phyloP scores from a whole-genome alignment of 2,113 vertebrate species.

The Indri indri region DNA sequence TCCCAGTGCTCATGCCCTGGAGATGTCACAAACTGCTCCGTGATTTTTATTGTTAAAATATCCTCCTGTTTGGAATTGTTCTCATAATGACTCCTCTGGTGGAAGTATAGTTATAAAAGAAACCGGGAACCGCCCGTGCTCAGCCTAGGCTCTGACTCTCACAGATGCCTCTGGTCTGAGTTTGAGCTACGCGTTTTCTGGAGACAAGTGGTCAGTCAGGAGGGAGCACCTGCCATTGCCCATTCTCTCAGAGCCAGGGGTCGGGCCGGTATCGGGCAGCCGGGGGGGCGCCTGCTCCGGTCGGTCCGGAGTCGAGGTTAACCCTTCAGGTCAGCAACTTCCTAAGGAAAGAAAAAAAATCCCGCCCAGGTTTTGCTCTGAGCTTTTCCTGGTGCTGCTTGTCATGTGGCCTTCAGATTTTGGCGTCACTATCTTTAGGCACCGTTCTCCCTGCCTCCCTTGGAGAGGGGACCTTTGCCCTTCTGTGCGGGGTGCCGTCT shows the following conservation, averaged over 20 bases:
- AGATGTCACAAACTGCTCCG: not conserved
- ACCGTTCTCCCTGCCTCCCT: too few species aligned
- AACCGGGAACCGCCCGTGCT: not conserved
- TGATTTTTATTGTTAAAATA: not conserved
- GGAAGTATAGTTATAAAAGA: not conserved
- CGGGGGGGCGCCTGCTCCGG: not conserved
- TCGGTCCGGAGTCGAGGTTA: not conserved
- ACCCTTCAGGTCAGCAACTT: not conserved
- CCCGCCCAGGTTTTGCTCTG: not conserved
- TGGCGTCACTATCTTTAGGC: not conserved
- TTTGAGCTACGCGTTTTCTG: not conserved
- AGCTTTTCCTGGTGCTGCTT: not conserved
- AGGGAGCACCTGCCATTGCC: not conserved
- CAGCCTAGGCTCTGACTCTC: not conserved
- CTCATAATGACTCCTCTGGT: not conserved
- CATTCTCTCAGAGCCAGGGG: not conserved
- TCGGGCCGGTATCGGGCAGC: rapidly evolving
- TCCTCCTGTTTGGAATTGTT: not conserved
- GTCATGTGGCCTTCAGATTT: not conserved
- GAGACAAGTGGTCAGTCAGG: not conserved
- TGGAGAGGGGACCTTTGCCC: not conserved
- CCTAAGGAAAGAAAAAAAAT: not conserved
- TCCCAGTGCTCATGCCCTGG: not conserved
- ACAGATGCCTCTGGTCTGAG: not conserved
- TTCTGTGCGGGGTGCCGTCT: not conserved